Evolutionary conservation across 2,888 invertebrate genomes (phyloP), one percentile per base, ranked within the genome.

Genomic region (Rugalucina vietnamica): DNA sequence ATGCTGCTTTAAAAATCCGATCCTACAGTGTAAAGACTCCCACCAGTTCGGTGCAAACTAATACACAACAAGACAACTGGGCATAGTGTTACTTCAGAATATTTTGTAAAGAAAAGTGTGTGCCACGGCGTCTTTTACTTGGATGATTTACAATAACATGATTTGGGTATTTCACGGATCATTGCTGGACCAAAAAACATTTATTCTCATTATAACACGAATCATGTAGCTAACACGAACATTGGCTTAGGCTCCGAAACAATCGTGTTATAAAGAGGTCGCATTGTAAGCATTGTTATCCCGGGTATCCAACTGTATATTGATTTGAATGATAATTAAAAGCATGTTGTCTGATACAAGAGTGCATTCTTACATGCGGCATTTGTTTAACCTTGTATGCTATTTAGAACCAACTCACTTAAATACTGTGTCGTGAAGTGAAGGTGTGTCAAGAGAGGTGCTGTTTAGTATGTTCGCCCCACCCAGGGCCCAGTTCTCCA

Each of bases 401-500:
- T 12, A 12, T 43, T 8, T 43, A 43, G 10, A 43, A 18, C 10
- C 43, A 34, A 65, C 60, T 14, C 57, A 79, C 79, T 39, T 43
- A 12, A n/a, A 79, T 21, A 49, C 27, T 21, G 39, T 69, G 36
- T 27, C n/a, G 60, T 76, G 72, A 65, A 65, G 10, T 24, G 32
- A n/a, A 8, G 37, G 14, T 32, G 37, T 14, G 14, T 1, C 37
- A 21, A 79, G 50, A 1, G 83, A 50, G 8, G 73, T 34, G 10
- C 36, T 65, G 29, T 34, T 65, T 14, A n/a, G 12, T 12, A 75
- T 29, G 14, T 81, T 69, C 3, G 50, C 27, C 36, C 37, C 24
- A 3, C 54, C 49, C 3, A 39, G 8, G 3, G 82, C 49, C 85
- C 85, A 85, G 1, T 74, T 70, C 12, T 72, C 0, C 24, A 85